These are phyloP conservation scores for Phyllotreta striolata DNA, from an alignment of 2,888 invertebrate species.

Conservation along the genomic window DNA sequence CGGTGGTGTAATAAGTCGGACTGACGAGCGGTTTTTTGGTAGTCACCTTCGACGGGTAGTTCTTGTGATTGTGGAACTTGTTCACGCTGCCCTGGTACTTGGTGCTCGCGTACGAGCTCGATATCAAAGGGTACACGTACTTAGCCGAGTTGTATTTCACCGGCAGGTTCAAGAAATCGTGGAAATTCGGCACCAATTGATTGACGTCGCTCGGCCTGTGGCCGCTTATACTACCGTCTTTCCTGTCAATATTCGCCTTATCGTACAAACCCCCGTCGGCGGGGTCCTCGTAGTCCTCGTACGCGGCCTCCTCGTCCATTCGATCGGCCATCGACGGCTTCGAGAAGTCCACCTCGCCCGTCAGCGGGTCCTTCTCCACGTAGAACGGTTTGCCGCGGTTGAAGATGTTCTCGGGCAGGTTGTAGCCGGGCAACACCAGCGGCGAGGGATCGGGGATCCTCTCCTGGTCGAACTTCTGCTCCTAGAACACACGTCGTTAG, in stretches of 20 bases:
- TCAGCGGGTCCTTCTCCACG: conserved; percentile 72
- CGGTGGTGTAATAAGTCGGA: conserved; percentile 56
- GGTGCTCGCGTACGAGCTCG: conserved; percentile 75
- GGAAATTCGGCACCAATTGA: conserved; percentile 70
- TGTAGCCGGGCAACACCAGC: conserved; percentile 59
- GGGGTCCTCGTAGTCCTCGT: conserved; percentile 54
- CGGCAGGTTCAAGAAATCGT: conserved; percentile 73
- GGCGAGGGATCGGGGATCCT: conserved; percentile 59
- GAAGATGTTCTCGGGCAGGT: conserved; percentile 67
- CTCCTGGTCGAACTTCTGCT: conserved; percentile 45
- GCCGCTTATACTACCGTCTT: conserved; percentile 57
- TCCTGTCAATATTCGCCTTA: conserved; percentile 60
- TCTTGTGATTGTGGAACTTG: conserved; percentile 64
- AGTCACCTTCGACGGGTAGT: conserved; percentile 53
- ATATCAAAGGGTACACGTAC: conserved; percentile 74
- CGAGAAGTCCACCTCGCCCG: conserved; percentile 71
- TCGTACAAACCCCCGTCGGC: conserved; percentile 54
- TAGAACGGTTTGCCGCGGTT: conserved; percentile 77
- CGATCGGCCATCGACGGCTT: conserved; percentile 62
- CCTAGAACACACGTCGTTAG: not conserved
- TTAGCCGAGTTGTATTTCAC: conserved; percentile 74
- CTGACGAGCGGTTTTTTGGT: conserved; percentile 57
- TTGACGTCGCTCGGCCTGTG: conserved; percentile 70
- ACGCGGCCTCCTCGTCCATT: conserved; percentile 48
- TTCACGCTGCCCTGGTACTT: conserved; percentile 73